Conservation (phyloP, 2,888 invertebrate genomes). For the Galeruca laticollis region DNA sequence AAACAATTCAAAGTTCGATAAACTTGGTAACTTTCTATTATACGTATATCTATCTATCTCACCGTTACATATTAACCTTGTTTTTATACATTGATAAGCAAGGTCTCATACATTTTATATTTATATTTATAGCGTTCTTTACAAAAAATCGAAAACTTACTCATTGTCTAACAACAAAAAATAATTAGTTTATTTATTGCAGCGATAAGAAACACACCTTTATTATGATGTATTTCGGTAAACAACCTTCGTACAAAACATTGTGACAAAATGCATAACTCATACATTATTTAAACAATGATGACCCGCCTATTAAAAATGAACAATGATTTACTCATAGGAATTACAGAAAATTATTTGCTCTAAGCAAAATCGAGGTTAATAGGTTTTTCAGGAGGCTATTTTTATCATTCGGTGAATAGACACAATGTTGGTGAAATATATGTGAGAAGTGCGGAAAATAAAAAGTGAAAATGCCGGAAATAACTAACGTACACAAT, state of each 20-base stretch:
- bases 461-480: constrained; percentile 41
- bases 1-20: no score
- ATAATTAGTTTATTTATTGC: neutral
- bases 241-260: neutral
- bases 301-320: constrained; percentile 14
- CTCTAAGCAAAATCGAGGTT: constrained; percentile 20
- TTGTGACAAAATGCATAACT: constrained; percentile 5
- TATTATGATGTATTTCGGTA: neutral
- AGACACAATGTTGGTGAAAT: neutral
- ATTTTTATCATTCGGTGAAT: constrained; percentile 26
- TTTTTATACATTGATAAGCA: no score
- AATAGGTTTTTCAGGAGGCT: constrained; percentile 19
- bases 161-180: no score
- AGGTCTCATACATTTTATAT: no score
- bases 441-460: constrained; percentile 10
- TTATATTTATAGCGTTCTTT: no score
- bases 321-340: constrained; percentile 25
- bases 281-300: constrained; percentile 12
- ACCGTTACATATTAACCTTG: no score
- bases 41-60: no score
- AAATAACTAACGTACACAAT: constrained; percentile 31
- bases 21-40: no score
- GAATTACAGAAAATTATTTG: constrained; percentile 16
- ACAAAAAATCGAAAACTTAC: no score
- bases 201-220: neutral